A percentile compares a stretch with the other conserved stretches of the same genome.
phyloP scores from a whole-genome alignment of 2,113 vertebrate species.

The Etia nguti region DNA sequence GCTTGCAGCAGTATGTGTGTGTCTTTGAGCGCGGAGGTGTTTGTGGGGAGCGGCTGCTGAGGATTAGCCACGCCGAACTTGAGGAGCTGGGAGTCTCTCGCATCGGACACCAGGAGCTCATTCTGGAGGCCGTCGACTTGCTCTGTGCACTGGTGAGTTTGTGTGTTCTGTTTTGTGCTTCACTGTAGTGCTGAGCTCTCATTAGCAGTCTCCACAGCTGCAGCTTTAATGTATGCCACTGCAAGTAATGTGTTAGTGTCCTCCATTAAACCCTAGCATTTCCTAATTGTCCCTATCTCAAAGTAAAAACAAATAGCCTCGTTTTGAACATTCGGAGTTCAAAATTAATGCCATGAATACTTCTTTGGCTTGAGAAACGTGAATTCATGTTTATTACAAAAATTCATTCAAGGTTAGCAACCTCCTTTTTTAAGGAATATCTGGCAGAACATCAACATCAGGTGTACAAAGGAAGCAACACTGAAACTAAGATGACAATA shows the following conservation, averaged over 20 bases:
- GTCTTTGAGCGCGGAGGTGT: constrained; percentile 95
- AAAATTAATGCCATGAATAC: background rate
- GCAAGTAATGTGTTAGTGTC: background rate
- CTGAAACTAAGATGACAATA: background rate
- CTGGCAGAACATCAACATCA: background rate
- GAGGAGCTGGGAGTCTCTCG: constrained; percentile 95
- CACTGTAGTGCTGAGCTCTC: background rate
- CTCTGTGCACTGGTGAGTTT: constrained; percentile 90
- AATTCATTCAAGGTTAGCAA: background rate
- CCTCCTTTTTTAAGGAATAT: background rate
- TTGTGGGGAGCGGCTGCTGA: constrained; percentile 89
- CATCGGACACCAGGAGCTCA: constrained; percentile 96
- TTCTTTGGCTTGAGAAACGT: background rate
- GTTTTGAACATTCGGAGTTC: background rate
- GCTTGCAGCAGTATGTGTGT: constrained; percentile 94
- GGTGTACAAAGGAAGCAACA: background rate
- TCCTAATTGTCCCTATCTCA: background rate
- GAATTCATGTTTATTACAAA: background rate
- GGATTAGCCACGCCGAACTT: constrained; percentile 94
- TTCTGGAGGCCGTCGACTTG: constrained; percentile 94
- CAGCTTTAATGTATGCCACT: background rate
- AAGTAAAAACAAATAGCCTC: background rate
- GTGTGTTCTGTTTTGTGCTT: background rate
- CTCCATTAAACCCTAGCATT: background rate
- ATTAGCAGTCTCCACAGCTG: background rate